Evolutionary conservation across 2,888 invertebrate species (phyloP), one percentile per base, ranked within the genome.

Genomic region (Acanthosepion lycidas): DNA sequence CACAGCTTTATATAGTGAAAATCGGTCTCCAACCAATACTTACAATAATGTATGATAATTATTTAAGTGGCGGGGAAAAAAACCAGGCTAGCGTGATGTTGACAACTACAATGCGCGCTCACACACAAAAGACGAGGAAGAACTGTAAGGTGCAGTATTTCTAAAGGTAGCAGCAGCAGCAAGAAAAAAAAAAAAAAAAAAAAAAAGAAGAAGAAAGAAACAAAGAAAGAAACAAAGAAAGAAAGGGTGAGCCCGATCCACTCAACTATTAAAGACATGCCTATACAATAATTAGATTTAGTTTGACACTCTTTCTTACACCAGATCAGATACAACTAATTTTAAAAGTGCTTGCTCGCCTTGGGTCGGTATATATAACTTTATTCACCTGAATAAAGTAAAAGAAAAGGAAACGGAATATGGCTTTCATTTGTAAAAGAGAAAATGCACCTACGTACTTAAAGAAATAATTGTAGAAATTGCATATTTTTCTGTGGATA

Each of bases 401-500:
- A 42, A 42, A 42, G 33, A n/a, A 9, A 9, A 78, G 18, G 15
- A 33, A n/a, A n/a, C 28, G n/a, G 18, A 15, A 33, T n/a, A 78
- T n/a, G 59, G 20, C 20, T 20, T 23, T 20, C 20, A 23, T 23
- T 59, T 20, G 59, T 59, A 12, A 28, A 6, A 28, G 28, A 12
- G 6, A 78, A 78, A 78, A n/a, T 33, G 78, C 78, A 78, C 78
- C 78, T 12, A 78, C 78, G n/a, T n/a, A 78, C 33, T 78, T n/a
- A 78, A 18, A 33, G 78, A 78, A 78, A 78, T 78, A 78, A 78
- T 78, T 78, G 78, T 78, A 78, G 78, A 33, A n/a, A 18, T n/a
- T 78, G 78, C n/a, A 78, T 78, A 78, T 78, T 78, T 59, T 78
- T 78, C 78, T 78, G n/a, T 78, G 78, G 78, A 78, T n/a, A 78